Conservation (phyloP, 2,888 invertebrate genomes). For the Ophion ventricosus region DNA sequence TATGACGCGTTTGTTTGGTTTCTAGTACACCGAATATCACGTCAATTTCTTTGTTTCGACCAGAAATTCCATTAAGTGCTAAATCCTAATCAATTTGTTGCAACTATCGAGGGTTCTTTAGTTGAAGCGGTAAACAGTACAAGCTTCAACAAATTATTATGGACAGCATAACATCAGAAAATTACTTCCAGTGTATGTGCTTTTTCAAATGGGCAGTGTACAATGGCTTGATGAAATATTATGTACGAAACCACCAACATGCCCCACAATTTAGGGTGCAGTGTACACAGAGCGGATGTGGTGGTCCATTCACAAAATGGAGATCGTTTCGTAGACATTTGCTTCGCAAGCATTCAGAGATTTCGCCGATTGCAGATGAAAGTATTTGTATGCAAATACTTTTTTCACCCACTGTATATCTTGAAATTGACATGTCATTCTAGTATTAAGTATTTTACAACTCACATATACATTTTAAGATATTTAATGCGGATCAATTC, state of each 20-base stretch:
- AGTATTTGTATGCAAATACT: no score
- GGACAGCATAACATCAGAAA: neutral
- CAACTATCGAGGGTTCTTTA: neutral
- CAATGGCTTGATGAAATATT: neutral
- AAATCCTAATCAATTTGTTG: neutral
- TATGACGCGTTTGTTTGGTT: no score
- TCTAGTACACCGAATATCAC: no score
- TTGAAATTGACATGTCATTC: no score
- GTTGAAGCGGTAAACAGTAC: neutral
- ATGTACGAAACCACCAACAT: constrained; percentile 2
- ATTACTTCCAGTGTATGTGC: constrained; percentile 16
- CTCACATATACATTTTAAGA: no score
- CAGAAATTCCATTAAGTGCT: neutral
- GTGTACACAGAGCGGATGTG: constrained; percentile 22
- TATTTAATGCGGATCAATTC: no score
- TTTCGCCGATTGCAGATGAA: neutral
- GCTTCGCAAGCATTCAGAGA: constrained; percentile 1
- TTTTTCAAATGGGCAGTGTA: constrained; percentile 6
- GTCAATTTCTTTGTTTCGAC: no score
- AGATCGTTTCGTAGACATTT: constrained; percentile 27
- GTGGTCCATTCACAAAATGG: constrained; percentile 23
- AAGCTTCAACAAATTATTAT: neutral
- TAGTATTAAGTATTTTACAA: no score
- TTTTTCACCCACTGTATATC: no score
- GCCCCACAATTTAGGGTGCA: constrained; percentile 10